Evolutionary conservation across 2,888 invertebrate species (phyloP), one percentile per base, ranked within the genome.

Genomic region (Mycalesis mineus): DNA sequence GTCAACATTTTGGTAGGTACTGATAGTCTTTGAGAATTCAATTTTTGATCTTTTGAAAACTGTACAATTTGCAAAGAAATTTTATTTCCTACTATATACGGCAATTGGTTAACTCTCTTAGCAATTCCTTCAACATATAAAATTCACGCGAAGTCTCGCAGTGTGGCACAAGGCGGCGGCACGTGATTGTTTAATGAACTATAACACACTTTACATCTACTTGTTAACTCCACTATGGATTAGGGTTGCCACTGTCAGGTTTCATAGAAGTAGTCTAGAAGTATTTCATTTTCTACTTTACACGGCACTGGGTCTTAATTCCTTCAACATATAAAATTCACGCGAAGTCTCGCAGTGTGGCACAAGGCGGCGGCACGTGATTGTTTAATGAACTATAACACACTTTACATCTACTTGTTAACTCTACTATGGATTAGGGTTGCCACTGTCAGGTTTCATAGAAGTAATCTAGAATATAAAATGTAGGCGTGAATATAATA

Each of bases 121-220:
- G n/a, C n/a, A 11, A 36, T 36, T 36, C 36, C 29, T 13, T 13
- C 9, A 48, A 50, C 50, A 56, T 56, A 44, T 56, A 56, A 50
- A 56, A 56, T 50, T 56, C 33, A 54, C 45, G 44, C 14, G 13
- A 9, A 5, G 45, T 8, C 36, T 39, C 22, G 37, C n/a, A 28
- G n/a, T 28, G 44, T 17, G 29, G n/a, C 17, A 17, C 44, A 15
- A 17, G 36, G 50, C 9, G 9, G 33, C 36, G 50, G 45, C 45
- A 22, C 45, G 44, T 56, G 42, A 56, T 56, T 56, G 56, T 56
- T 50, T 50, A 56, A 56, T 56, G 56, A 56, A 56, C 50, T 50
- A 36, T 48, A 55, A 7, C 31, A 47, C 31, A 49, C 22, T 42
- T 22, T 42, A 22, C 49, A 37, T 55, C 48, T 36, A 48, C 17